Conservation (phyloP, 2,888 invertebrate genomes). For the Poecilus cupreus region DNA sequence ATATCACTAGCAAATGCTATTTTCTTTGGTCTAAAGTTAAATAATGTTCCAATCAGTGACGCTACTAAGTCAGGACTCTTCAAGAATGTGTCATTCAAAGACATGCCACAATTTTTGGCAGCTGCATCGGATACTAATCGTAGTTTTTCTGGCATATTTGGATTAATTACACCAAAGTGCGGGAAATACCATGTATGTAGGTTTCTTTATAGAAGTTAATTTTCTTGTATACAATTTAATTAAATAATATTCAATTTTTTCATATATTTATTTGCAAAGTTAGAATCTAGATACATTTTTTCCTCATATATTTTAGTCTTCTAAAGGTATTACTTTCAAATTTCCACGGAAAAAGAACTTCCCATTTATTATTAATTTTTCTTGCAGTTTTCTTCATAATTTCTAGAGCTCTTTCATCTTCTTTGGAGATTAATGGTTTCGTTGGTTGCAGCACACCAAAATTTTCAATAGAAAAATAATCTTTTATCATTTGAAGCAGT, state of each 20-base stretch:
- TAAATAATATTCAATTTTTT: slow-evolving; percentile 60
- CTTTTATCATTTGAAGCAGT: neutral
- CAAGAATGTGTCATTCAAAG: too few species aligned
- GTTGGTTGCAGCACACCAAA: neutral
- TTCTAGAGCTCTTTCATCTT: neutral
- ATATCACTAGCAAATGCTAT: too few species aligned
- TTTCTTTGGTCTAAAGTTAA: too few species aligned
- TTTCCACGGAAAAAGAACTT: too few species aligned
- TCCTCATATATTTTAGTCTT: too few species aligned
- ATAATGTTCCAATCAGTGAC: too few species aligned
- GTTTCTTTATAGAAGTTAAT: too few species aligned
- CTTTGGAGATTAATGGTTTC: neutral
- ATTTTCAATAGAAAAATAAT: neutral
- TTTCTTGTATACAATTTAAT: too few species aligned
- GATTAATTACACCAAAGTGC: too few species aligned
- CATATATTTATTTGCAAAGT: slow-evolving; percentile 59
- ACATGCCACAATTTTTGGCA: slow-evolving; percentile 63
- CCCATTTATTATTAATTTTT: slow-evolving; percentile 57
- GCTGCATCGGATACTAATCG: slow-evolving; percentile 67
- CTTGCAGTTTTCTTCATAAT: slow-evolving; percentile 60
- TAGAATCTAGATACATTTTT: slow-evolving; percentile 55
- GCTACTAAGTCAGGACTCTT: too few species aligned
- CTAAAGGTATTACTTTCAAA: too few species aligned
- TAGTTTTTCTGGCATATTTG: slow-evolving; percentile 62
- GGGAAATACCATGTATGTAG: too few species aligned